A percentile compares a stretch with the other conserved stretches of the same genome.
These are phyloP conservation scores for Baryphthengus martii DNA, from an alignment of 2,113 vertebrate species.

Conservation along the genomic window DNA sequence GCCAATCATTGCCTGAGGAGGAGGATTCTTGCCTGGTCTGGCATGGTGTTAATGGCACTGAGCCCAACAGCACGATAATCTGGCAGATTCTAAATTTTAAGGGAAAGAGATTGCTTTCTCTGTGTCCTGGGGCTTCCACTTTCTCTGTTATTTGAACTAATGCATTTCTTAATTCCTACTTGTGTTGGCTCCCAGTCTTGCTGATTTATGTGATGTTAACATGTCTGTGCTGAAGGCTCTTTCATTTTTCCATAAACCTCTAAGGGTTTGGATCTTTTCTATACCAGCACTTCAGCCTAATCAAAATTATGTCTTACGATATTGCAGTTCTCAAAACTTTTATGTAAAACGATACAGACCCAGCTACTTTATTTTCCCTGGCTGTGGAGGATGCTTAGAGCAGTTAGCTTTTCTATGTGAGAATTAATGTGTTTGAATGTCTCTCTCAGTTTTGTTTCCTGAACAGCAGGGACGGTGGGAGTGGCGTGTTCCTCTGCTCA, in stretches of 20 bases:
- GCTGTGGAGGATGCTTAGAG: not conserved
- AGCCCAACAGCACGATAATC: not conserved
- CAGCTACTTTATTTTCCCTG: not conserved
- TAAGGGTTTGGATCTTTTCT: not conserved
- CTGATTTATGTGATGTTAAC: not conserved
- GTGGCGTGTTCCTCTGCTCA: not conserved
- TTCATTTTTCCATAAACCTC: not conserved
- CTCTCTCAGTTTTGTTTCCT: not conserved
- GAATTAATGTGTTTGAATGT: not conserved
- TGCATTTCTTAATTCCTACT: not conserved
- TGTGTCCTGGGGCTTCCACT: not conserved
- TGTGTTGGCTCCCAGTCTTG: not conserved
- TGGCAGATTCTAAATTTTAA: not conserved
- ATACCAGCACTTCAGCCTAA: not conserved
- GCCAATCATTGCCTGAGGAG: not conserved
- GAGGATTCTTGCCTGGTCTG: not conserved
- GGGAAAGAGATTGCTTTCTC: not conserved
- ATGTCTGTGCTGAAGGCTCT: not conserved
- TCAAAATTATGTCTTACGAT: not conserved
- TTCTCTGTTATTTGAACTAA: not conserved
- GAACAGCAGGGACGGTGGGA: not conserved
- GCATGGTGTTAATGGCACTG: not conserved
- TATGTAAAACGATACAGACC: not conserved
- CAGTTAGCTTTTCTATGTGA: not conserved
- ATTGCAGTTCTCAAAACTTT: not conserved